Conservation (phyloP, 2,113 vertebrate genomes). For the Carassius auratus region DNA sequence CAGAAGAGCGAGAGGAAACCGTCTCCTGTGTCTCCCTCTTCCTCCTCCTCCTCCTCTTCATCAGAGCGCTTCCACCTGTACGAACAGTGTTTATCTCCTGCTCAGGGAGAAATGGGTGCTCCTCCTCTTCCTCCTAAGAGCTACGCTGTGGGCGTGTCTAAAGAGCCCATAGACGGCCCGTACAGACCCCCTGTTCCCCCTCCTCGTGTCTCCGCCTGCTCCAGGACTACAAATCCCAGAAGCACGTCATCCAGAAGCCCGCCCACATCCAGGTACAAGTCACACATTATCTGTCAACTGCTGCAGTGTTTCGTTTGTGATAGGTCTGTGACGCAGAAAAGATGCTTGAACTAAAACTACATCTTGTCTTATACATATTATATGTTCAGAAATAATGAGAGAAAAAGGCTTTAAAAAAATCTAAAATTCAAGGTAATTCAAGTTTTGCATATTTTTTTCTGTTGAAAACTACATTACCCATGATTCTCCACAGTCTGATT, state of each 20-base stretch:
- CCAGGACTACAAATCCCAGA: neutral
- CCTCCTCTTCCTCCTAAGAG: conserved; percentile 79
- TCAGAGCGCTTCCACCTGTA: conserved; percentile 50
- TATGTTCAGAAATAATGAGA: too few relatives aligned
- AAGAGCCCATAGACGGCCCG: conserved; percentile 49
- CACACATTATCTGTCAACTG: neutral
- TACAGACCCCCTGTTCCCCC: conserved; percentile 58
- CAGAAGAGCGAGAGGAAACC: conserved; percentile 29
- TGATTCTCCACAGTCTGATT: too few relatives aligned
- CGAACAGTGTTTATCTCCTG: conserved; percentile 49
- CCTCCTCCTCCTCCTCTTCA: conserved; percentile 14
- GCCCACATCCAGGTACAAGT: conserved; percentile 62
- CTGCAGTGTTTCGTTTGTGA: too few relatives aligned
- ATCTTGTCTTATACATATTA: too few relatives aligned
- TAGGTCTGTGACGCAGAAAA: too few relatives aligned
- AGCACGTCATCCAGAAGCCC: conserved; percentile 19
- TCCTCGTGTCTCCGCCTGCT: neutral
- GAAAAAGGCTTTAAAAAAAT: too few relatives aligned
- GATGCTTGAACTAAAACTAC: too few relatives aligned
- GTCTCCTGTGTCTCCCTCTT: conserved; percentile 45
- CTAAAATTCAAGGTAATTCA: too few relatives aligned
- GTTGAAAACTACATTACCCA: too few relatives aligned
- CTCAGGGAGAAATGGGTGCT: conserved; percentile 14
- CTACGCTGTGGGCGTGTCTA: conserved; percentile 62
- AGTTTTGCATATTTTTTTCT: too few relatives aligned